Evolutionary conservation across 2,113 vertebrate species (phyloP), one percentile per base, ranked within the genome.

Genomic region (Sciurus niger): DNA sequence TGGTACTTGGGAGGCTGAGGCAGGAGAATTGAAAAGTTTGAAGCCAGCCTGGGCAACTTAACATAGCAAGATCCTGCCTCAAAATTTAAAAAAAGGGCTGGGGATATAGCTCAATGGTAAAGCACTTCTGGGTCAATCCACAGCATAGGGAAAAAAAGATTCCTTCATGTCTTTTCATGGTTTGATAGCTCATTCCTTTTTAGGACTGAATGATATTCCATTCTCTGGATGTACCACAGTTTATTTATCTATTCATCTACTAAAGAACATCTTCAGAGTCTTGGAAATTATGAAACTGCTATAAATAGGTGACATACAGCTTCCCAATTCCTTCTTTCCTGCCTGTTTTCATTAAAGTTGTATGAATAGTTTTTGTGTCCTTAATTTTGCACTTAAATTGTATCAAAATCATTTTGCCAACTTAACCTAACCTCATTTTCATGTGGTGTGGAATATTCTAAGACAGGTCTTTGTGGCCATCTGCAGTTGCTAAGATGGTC

Each of bases 331-430:
- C 60, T 84, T 53, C 43, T 84, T 65, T 70, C 20, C 32, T 84
- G 43, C 25, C 13, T 87, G 3, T 12, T 46, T 53, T 24, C 24
- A 83, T 48, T 87, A 87, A 8, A 76, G 68, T 84, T 94, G 6
- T 67, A 72, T 53, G 8, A 84, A 3, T 76, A 32, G 37, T 65
- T 78, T 89, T 96, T 68, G 34, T 58, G 12, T 79, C 65, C 20
- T 73, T 43, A 58, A 58, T n/a, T 85, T 93, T 97, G 90, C 55
- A 72, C 65, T 91, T 87, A 92, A 92, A 89, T 89, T 79, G 46
- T 58, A 82, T 88, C 32, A 74, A 78, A 65, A 79, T 68, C 32
- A 48, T 63, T 92, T 93, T 58, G n/a, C 70, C 67, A 48, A 28
- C 2, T n/a, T 91, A 65, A 22, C 89, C 28, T 78, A 55, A 37